These are phyloP conservation scores for Amphimallon solstitiale DNA, from an alignment of 2,888 invertebrate genomes.

Conservation along the genomic window DNA sequence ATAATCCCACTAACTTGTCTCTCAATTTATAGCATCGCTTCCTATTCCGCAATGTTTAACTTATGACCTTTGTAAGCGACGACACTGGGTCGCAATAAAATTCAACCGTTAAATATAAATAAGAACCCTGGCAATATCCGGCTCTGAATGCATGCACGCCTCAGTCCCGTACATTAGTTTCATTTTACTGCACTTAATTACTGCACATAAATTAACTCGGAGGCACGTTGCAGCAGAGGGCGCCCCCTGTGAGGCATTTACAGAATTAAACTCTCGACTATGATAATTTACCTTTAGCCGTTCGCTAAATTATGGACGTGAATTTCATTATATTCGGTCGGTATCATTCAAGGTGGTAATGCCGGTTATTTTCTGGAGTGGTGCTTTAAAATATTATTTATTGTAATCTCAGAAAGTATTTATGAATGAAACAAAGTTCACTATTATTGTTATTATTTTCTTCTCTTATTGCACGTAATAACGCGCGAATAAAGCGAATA, in stretches of 20 bases:
- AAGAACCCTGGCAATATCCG: conserved; percentile 25
- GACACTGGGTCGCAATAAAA: conserved; percentile 15
- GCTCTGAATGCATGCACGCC: conserved; percentile 30
- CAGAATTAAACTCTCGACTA: conserved; percentile 34
- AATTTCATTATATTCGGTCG: conserved; percentile 41
- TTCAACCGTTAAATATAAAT: conserved; percentile 18
- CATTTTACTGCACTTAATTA: conserved; percentile 37
- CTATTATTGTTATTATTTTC: too few relatives aligned
- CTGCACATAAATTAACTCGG: conserved; percentile 25
- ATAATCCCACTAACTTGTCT: neutral
- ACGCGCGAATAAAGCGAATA: too few relatives aligned
- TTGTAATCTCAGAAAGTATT: neutral
- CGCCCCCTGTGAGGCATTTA: conserved; percentile 29
- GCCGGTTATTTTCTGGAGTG: neutral
- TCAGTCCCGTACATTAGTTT: conserved; percentile 31
- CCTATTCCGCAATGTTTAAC: neutral
- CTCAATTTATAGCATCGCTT: neutral
- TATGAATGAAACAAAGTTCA: too few relatives aligned
- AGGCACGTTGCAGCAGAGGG: conserved; percentile 11
- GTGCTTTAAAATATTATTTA: neutral
- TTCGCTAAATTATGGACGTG: conserved; percentile 43
- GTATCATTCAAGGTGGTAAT: neutral
- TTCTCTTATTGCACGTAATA: too few relatives aligned
- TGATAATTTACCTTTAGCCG: conserved; percentile 46
- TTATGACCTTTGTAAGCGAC: neutral